These are phyloP conservation scores for Ornithoptera alexandrae DNA, from an alignment of 2,888 invertebrate species.

Conservation along the genomic window DNA sequence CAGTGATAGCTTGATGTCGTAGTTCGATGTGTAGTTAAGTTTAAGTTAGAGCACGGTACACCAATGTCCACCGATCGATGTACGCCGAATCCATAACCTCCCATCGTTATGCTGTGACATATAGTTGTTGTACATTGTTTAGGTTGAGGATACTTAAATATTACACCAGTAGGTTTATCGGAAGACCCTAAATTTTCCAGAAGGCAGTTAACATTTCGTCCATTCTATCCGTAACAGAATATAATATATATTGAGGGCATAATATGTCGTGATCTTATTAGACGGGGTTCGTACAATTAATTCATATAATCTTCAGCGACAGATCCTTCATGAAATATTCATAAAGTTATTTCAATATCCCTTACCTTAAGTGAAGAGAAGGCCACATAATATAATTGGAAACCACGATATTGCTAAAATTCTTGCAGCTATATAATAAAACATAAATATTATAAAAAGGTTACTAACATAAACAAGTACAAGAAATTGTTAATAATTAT, in stretches of 20 bases:
- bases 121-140: neutral
- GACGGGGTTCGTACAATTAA: slow-evolving; percentile 14
- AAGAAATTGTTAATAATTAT: no score
- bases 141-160: neutral
- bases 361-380: neutral
- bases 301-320: neutral
- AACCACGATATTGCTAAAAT: neutral
- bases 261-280: neutral
- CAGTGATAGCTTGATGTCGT: slow-evolving; percentile 32
- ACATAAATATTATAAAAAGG: no score
- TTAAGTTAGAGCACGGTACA: slow-evolving; percentile 24
- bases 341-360: slow-evolving; percentile 21
- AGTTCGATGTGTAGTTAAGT: slow-evolving; percentile 33
- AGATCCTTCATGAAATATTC: slow-evolving; percentile 19
- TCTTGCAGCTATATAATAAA: neutral
- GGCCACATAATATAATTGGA: neutral
- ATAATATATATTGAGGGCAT: no score
- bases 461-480: no score
- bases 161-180: no score
- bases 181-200: no score
- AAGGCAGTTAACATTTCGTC: no score
- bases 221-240: no score
- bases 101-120: slow-evolving; percentile 1
- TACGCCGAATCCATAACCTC: slow-evolving; percentile 26
- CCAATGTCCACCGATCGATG: slow-evolving; percentile 32